phyloP scores from a whole-genome alignment of 1,140 invertebrate genomes.

The Philopotamus ludificatus region DNA sequence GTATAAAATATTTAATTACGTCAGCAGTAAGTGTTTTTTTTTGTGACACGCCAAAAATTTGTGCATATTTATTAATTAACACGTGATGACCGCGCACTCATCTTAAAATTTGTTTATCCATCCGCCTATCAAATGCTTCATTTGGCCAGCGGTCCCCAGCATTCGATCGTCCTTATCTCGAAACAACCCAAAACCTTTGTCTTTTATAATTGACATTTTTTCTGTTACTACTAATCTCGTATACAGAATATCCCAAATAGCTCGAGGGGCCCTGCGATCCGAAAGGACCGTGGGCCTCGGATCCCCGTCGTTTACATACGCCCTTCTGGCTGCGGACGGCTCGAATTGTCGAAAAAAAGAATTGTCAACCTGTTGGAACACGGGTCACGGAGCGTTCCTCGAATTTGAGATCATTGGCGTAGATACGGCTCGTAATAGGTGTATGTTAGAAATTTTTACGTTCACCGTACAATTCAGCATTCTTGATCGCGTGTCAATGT shows the following conservation, averaged over 20 bases:
- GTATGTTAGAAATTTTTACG: slow-evolving; percentile 14
- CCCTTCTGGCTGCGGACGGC: background rate
- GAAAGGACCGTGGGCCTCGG: background rate
- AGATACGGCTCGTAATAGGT: slow-evolving; percentile 19
- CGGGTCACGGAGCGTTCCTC: slow-evolving; percentile 38
- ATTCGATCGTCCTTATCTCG: slow-evolving; percentile 10
- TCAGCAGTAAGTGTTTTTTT: background rate
- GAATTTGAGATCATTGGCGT: slow-evolving; percentile 21
- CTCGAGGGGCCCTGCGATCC: slow-evolving; percentile 1
- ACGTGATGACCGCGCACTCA: too few relatives aligned
- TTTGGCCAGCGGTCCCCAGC: background rate
- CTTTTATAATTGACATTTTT: slow-evolving; percentile 43
- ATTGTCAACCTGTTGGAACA: slow-evolving; percentile 40
- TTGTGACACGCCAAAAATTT: background rate
- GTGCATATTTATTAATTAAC: background rate
- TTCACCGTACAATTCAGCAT: background rate
- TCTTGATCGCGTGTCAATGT: background rate
- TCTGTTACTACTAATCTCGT: slow-evolving; percentile 41
- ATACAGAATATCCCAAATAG: slow-evolving; percentile 36
- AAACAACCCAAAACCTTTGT: slow-evolving; percentile 42
- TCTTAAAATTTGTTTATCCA: too few relatives aligned
- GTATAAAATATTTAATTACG: background rate
- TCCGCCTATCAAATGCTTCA: too few relatives aligned
- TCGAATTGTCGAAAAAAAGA: slow-evolving; percentile 33
- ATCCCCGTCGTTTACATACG: background rate